These are phyloP conservation scores for Catalaphyllia jardinei DNA, from an alignment of 64 coral and sea anemone species.

Conservation along the genomic window DNA sequence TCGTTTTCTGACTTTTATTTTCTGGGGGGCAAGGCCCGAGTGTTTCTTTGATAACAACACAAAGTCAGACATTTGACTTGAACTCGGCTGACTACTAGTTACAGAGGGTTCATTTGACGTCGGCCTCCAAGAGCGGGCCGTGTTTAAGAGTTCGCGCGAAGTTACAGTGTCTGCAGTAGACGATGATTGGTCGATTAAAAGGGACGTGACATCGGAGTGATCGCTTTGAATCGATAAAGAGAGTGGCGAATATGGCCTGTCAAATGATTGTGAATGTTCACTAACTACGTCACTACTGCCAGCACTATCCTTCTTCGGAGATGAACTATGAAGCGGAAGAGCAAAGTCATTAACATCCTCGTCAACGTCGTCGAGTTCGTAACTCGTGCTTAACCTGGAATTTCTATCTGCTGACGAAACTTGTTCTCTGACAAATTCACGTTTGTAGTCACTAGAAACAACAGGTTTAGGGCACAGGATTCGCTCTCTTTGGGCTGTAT, in stretches of 20 bases:
- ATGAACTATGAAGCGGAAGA: slow-evolving; percentile 22
- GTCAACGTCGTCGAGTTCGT: not conserved
- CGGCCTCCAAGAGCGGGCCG: not conserved
- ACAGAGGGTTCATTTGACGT: not conserved
- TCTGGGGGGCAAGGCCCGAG: not conserved
- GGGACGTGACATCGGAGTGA: slow-evolving; percentile 45
- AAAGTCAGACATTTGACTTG: not conserved
- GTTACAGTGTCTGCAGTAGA: slow-evolving; percentile 1
- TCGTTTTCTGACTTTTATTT: not conserved
- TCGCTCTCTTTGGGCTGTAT: not conserved
- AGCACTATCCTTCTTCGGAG: not conserved
- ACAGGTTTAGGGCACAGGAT: not conserved
- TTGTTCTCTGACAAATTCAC: not conserved
- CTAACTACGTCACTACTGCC: not conserved
- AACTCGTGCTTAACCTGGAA: not conserved
- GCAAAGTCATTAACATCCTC: slow-evolving; percentile 5
- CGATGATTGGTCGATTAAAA: slow-evolving; percentile 27
- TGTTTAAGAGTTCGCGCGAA: not conserved
- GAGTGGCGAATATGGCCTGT: not conserved
- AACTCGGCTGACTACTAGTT: slow-evolving; percentile 27
- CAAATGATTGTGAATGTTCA: slow-evolving; percentile 1
- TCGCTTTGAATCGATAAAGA: not conserved
- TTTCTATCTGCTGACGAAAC: slow-evolving; percentile 23
- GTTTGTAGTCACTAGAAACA: not conserved
- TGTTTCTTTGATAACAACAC: not conserved